These are phyloP conservation scores for Lepidostoma basale DNA, from an alignment of 1,140 invertebrate species.

Conservation along the genomic window DNA sequence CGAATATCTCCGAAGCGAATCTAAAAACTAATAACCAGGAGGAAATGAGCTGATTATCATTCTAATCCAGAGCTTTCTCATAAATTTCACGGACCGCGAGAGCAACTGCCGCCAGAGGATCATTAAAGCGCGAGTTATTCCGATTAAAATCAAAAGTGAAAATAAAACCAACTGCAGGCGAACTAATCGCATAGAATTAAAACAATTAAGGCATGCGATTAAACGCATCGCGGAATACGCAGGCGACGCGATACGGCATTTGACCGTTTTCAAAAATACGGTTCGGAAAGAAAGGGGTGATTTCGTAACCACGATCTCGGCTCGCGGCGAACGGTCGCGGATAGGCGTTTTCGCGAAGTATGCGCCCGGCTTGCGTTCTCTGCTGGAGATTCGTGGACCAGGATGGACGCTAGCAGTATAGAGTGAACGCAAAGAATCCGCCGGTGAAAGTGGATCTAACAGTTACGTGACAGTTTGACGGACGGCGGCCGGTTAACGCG, in stretches of 20 bases:
- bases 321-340: background rate
- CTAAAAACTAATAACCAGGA: no score
- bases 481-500: background rate
- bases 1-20: no score
- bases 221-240: constrained; percentile 14
- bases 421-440: background rate
- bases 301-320: background rate
- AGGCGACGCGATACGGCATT: background rate
- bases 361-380: background rate
- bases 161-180: no score
- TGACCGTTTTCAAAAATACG: background rate
- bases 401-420: no score
- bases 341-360: background rate
- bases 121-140: no score
- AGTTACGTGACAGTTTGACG: background rate
- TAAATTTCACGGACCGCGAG: no score
- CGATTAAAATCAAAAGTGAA: no score
- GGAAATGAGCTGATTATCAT: no score
- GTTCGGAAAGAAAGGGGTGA: background rate
- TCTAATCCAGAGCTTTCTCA: no score
- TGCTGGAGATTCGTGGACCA: background rate
- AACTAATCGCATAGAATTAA: background rate
- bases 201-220: constrained; percentile 14
- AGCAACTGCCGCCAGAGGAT: no score
- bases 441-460: no score